Conservation (phyloP, 2,113 vertebrate species). For the Gopherus flavomarginatus region DNA sequence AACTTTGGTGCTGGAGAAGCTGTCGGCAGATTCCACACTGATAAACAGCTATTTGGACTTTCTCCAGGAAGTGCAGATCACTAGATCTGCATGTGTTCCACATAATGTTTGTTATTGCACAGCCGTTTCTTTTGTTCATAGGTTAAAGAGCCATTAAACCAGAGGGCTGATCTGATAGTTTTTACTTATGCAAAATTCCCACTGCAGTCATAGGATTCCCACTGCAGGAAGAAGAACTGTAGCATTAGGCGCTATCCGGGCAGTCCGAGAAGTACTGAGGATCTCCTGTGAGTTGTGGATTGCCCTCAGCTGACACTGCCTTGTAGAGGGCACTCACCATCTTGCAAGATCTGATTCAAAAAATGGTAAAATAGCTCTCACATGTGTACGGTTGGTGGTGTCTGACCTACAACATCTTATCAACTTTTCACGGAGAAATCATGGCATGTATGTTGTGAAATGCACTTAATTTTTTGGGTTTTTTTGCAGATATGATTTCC, state of each 20-base stretch:
- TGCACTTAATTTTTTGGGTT: background rate
- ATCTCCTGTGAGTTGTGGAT: background rate
- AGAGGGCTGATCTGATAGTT: background rate
- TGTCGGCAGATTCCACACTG: background rate
- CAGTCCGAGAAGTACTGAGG: background rate
- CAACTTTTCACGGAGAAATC: background rate
- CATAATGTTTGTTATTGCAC: background rate
- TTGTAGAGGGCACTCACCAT: background rate
- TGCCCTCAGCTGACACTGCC: accelerated
- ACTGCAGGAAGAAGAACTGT: background rate
- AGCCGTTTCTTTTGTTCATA: background rate
- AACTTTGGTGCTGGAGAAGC: background rate
- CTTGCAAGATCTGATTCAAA: background rate
- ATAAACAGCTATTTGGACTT: background rate
- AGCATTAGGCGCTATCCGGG: background rate
- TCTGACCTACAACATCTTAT: background rate
- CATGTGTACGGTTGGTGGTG: background rate
- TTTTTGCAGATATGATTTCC: background rate
- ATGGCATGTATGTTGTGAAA: background rate
- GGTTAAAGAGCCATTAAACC: background rate
- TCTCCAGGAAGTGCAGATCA: background rate
- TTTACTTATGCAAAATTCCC: background rate
- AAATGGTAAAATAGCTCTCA: background rate
- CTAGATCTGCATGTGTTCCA: background rate
- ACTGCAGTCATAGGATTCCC: background rate